phyloP scores from a whole-genome alignment of 53 echinoderm and acorn worm genomes.

The Echinarachnius parma region DNA sequence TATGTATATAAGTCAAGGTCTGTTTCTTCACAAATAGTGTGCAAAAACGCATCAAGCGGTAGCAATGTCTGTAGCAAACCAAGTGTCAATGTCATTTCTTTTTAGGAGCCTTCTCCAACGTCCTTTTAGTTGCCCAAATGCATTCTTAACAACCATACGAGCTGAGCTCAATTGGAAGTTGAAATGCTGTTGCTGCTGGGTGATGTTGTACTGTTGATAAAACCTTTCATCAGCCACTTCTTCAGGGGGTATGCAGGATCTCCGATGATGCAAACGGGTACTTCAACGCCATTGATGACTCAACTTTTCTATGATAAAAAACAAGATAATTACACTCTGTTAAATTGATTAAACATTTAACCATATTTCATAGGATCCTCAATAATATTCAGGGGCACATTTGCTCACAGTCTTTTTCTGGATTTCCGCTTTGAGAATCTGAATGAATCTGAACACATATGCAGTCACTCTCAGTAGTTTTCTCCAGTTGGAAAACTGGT shows the following conservation, averaged over 20 bases:
- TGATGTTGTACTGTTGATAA: conserved; percentile 3
- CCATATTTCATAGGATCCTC: too few relatives aligned
- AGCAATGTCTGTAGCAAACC: conserved; percentile 31
- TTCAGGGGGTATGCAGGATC: conserved; percentile 69
- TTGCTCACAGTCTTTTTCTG: too few relatives aligned
- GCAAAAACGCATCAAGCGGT: conserved; percentile 51
- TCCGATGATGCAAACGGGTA: conserved; percentile 55
- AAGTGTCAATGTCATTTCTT: conserved; percentile 44
- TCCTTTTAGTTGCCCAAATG: conserved; percentile 68
- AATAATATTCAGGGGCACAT: too few relatives aligned
- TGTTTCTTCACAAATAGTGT: too few relatives aligned
- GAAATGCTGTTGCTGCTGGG: conserved; percentile 21
- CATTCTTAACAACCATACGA: conserved; percentile 53
- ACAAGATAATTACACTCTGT: conserved; percentile 17
- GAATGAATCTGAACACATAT: conserved; percentile 45
- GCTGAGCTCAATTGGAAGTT: conserved; percentile 57
- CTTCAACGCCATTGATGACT: conserved; percentile 40
- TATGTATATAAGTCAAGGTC: too few relatives aligned
- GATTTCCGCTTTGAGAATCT: conserved; percentile 29
- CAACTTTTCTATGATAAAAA: background rate
- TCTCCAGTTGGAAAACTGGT: conserved; percentile 53
- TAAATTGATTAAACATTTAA: too few relatives aligned
- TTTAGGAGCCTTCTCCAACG: conserved; percentile 57
- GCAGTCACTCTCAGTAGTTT: conserved; percentile 61
- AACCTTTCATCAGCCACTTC: conserved; percentile 71